These are phyloP conservation scores for Latheticus oryzae DNA, from an alignment of 2,888 invertebrate species.

Conservation along the genomic window DNA sequence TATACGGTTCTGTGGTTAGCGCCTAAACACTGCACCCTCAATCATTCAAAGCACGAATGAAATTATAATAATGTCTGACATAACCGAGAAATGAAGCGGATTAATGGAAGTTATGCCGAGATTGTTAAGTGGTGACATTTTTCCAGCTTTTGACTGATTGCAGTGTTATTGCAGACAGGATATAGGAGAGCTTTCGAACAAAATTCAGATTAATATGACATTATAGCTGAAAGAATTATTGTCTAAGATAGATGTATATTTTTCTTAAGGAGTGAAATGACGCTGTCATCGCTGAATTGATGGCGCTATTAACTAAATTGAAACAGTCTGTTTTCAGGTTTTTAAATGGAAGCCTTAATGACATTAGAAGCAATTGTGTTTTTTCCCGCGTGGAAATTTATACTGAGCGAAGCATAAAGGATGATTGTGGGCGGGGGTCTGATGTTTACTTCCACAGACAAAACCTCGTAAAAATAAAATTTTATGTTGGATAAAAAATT, in stretches of 20 bases:
- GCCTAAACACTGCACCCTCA: constrained; percentile 19
- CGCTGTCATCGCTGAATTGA: constrained; percentile 19
- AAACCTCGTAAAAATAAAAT: too few species aligned
- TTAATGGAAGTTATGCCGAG: constrained; percentile 5
- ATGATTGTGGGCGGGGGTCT: too few species aligned
- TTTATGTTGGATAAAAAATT: too few species aligned
- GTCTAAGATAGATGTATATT: constrained; percentile 26
- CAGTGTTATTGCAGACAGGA: constrained; percentile 20
- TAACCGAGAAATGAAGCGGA: too few species aligned
- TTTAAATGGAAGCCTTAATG: too few species aligned
- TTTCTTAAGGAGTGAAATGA: constrained; percentile 10
- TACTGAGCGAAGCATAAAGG: too few species aligned
- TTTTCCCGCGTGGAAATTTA: not conserved
- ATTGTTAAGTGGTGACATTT: constrained; percentile 8
- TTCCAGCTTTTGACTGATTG: constrained; percentile 31
- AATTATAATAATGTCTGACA: constrained; percentile 34
- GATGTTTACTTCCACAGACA: too few species aligned
- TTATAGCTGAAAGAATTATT: constrained; percentile 3
- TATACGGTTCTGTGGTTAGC: constrained; percentile 23
- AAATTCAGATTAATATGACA: constrained; percentile 17
- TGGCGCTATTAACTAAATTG: constrained; percentile 24
- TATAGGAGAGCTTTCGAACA: constrained; percentile 1
- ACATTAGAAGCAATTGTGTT: not conserved
- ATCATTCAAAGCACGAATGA: constrained; percentile 30
- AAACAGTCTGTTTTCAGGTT: constrained; percentile 9